A percentile compares a stretch with the other conserved stretches of the same genome.
phyloP scores from a whole-genome alignment of 2,888 invertebrate species.

The Nemotelus pantherinus region DNA sequence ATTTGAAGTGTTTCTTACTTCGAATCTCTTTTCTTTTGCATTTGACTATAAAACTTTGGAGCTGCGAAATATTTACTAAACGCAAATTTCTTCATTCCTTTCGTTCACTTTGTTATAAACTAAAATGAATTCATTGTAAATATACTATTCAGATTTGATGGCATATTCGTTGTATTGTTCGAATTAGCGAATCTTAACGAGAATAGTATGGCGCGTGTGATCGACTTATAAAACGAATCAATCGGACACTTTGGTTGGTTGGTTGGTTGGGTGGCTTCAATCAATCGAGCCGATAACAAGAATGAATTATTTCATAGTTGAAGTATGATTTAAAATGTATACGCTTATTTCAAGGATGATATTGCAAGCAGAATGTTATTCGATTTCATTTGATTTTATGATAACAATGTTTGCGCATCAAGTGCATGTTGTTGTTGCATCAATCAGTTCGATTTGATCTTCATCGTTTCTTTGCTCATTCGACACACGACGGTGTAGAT shows the following conservation, averaged over 20 bases:
- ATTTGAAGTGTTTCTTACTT: background rate
- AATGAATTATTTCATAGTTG: background rate
- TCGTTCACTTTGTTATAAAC: background rate
- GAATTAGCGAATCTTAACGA: constrained; percentile 16
- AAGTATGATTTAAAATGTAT: constrained; percentile 1
- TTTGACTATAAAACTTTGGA: background rate
- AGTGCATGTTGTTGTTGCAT: background rate
- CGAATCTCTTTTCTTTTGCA: background rate
- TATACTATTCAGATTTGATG: constrained; percentile 13
- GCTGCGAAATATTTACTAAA: too few species aligned
- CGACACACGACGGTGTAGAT: constrained; percentile 73
- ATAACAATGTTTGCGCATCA: constrained; percentile 7
- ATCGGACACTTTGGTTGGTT: too few species aligned
- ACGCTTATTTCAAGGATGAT: constrained; percentile 26
- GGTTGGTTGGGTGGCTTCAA: constrained; percentile 3
- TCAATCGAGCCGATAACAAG: constrained; percentile 35
- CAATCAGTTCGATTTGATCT: constrained; percentile 53
- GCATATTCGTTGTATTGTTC: constrained; percentile 36
- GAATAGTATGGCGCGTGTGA: constrained; percentile 23
- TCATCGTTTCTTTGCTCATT: constrained; percentile 58
- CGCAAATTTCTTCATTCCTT: background rate
- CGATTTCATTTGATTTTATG: background rate
- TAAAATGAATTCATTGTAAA: background rate
- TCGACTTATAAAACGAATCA: background rate
- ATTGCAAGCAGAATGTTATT: constrained; percentile 10